phyloP scores from a whole-genome alignment of 2,797 vertebrate genomes.

The Alcedo quadribrachys region DNA sequence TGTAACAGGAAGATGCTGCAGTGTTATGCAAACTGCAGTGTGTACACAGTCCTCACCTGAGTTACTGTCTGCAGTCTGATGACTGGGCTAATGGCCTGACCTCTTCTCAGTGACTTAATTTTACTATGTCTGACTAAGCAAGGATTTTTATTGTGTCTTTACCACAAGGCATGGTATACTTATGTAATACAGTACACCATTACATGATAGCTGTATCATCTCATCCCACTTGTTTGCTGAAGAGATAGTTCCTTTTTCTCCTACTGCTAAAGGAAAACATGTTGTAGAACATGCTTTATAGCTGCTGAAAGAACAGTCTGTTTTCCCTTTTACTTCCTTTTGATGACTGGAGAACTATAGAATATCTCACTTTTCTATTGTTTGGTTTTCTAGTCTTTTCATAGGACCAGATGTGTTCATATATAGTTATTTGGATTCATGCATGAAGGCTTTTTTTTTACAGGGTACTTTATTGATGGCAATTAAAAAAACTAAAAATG shows the following conservation, averaged over 20 bases:
- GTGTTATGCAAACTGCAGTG: neutral
- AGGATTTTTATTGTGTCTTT: neutral
- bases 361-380: neutral
- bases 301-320: neutral
- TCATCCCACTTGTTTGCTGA: neutral
- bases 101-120: neutral
- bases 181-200: neutral
- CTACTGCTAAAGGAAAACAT: neutral
- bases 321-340: neutral
- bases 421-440: neutral
- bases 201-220: neutral
- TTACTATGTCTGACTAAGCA: neutral
- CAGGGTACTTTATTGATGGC: neutral
- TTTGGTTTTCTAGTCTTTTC: neutral
- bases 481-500: neutral
- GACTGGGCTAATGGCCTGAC: neutral
- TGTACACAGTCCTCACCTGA: neutral
- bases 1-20: neutral
- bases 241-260: neutral
- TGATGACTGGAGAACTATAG: neutral
- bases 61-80: neutral
- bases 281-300: neutral
- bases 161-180: neutral
- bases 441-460: neutral
- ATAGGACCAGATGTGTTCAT: neutral